These are phyloP conservation scores for Creontiades dilutus DNA, from an alignment of 2,888 invertebrate species.

Conservation along the genomic window DNA sequence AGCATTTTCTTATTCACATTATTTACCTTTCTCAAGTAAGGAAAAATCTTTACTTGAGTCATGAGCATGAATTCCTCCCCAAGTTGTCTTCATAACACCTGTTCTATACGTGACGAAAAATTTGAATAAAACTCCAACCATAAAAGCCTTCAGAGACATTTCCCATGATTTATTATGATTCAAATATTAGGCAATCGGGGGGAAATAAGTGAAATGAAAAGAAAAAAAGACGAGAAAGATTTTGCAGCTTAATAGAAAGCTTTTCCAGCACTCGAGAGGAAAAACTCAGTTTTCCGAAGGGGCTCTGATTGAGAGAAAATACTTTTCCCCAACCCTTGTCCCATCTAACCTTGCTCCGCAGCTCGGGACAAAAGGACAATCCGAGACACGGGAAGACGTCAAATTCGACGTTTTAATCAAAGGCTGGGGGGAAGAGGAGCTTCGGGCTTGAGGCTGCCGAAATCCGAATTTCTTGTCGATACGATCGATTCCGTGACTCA, in stretches of 20 bases:
- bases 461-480: conserved; percentile 43
- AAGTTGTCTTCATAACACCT: too few relatives aligned
- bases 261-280: conserved; percentile 5
- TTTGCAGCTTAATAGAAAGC: conserved; percentile 33
- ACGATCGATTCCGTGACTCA: conserved; percentile 43
- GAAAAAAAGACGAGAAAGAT: not conserved
- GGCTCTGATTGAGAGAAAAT: conserved; percentile 35
- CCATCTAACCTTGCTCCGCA: not conserved
- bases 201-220: too few relatives aligned
- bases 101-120: too few relatives aligned
- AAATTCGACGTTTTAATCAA: conserved; percentile 64
- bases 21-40: too few relatives aligned
- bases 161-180: conserved; percentile 11
- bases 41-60: too few relatives aligned
- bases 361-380: conserved; percentile 55
- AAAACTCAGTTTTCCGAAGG: not conserved
- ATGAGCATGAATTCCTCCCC: too few relatives aligned
- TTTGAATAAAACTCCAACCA: too few relatives aligned
- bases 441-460: not conserved
- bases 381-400: conserved; percentile 45
- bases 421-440: not conserved
- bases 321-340: not conserved
- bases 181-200: not conserved
- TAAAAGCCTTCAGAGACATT: not conserved
- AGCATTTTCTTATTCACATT: too few relatives aligned